A percentile compares a stretch with the other conserved stretches of the same genome.
Conservation (phyloP, 2,113 vertebrate genomes). For the Oceanodroma tethys region DNA sequence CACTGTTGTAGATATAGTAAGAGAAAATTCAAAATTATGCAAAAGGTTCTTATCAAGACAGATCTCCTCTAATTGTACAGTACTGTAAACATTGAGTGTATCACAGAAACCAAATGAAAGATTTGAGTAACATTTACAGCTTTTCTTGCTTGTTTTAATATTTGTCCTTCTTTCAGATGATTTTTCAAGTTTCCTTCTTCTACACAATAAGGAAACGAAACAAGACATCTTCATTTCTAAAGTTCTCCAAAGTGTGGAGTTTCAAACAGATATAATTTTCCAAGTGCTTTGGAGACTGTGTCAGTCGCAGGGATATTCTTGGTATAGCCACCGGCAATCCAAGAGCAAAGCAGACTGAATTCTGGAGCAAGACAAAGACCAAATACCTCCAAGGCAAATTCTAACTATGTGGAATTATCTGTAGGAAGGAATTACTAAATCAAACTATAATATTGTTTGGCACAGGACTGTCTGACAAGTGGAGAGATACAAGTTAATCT, state of each 20-base stretch:
- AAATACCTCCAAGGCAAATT: neutral
- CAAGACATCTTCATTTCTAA: neutral
- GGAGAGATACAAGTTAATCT: neutral
- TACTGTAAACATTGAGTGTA: neutral
- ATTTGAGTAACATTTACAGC: neutral
- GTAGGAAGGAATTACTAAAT: neutral
- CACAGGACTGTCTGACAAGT: neutral
- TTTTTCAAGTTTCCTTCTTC: neutral
- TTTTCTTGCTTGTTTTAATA: neutral
- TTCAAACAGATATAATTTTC: neutral
- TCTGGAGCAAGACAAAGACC: neutral
- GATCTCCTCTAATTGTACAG: neutral
- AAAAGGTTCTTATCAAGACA: neutral
- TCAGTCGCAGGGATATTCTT: constrained; percentile 1
- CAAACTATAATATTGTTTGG: neutral
- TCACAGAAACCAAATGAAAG: neutral
- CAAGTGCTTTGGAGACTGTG: neutral
- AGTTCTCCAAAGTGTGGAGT: neutral
- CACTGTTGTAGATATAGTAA: neutral
- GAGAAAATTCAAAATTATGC: neutral
- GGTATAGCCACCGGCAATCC: neutral
- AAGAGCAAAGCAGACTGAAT: neutral
- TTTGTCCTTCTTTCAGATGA: neutral
- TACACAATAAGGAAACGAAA: neutral
- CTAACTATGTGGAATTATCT: neutral